These are phyloP conservation scores for Acanthis flammea DNA, from an alignment of 2,797 vertebrate genomes.

Conservation along the genomic window DNA sequence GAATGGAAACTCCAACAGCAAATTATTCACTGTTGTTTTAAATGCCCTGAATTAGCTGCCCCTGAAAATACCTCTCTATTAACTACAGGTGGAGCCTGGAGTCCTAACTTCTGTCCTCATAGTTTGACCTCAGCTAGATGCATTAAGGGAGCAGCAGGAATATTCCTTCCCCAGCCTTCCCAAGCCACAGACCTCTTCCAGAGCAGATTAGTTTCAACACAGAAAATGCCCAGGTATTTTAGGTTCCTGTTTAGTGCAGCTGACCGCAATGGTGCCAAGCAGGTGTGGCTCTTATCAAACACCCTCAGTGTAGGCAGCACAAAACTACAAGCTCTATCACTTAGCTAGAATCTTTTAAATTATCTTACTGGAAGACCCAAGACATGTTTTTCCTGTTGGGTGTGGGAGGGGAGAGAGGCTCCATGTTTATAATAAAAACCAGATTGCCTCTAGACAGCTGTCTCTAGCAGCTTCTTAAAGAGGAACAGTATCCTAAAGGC, in stretches of 20 bases:
- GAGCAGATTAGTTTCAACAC: background rate
- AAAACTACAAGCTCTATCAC: background rate
- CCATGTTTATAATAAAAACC: background rate
- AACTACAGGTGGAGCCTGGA: background rate
- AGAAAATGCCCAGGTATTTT: background rate
- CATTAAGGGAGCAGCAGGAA: background rate
- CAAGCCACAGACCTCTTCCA: background rate
- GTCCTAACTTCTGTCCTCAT: background rate
- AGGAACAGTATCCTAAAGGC: background rate
- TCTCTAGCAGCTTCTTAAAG: background rate
- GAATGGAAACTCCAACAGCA: background rate
- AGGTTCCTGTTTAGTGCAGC: background rate
- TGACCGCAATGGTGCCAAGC: background rate
- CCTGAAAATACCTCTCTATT: background rate
- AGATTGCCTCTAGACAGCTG: background rate
- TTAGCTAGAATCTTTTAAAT: background rate
- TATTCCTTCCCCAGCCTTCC: background rate
- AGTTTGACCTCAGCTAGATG: background rate
- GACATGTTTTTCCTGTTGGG: conserved; percentile 23
- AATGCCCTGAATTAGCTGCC: background rate
- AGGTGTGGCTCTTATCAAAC: conserved; percentile 42
- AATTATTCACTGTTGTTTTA: background rate
- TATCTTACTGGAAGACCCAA: background rate
- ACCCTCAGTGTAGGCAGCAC: background rate
- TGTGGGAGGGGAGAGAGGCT: background rate